Evolutionary conservation across 2,888 invertebrate genomes (phyloP).

Genomic region (Oxyteleia sp.): DNA sequence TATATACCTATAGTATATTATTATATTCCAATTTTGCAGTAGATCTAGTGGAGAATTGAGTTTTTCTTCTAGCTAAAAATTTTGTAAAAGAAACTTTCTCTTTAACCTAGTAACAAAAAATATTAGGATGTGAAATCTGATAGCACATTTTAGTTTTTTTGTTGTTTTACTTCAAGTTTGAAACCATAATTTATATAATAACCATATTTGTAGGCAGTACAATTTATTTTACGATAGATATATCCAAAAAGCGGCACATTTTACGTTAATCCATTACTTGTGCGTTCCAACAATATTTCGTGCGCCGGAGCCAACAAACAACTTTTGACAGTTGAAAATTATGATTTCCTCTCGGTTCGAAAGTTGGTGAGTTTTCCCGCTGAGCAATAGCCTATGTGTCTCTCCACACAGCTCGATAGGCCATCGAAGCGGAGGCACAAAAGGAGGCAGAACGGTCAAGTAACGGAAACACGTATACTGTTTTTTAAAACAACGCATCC

Average conservation of each 20-base stretch:
- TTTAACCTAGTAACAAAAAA: too few species aligned
- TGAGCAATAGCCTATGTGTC: conserved; percentile 68
- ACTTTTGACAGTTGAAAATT: conserved; percentile 70
- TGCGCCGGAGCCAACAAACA: conserved; percentile 60
- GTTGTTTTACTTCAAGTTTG: background rate
- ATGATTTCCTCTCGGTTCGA: conserved; percentile 66
- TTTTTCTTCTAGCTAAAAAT: too few species aligned
- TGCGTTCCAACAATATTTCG: conserved; percentile 68
- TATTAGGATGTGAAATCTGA: too few species aligned
- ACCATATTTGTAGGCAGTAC: conserved; percentile 11
- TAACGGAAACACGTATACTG: conserved; percentile 45
- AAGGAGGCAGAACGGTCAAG: conserved; percentile 56
- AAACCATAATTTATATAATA: conserved; percentile 12
- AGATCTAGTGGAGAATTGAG: too few species aligned
- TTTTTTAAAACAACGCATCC: conserved; percentile 21
- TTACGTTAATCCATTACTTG: conserved; percentile 53
- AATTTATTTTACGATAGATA: conserved; percentile 27
- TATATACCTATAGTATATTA: too few species aligned
- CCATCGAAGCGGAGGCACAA: conserved; percentile 47
- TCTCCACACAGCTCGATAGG: conserved; percentile 33
- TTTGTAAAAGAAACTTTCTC: too few species aligned
- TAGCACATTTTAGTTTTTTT: too few species aligned
- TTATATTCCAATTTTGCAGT: too few species aligned
- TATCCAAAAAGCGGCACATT: conserved; percentile 53
- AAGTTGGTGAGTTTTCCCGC: conserved; percentile 67